Evolutionary conservation across 1,140 invertebrate genomes (phyloP).

Genomic region (Apis florea): DNA sequence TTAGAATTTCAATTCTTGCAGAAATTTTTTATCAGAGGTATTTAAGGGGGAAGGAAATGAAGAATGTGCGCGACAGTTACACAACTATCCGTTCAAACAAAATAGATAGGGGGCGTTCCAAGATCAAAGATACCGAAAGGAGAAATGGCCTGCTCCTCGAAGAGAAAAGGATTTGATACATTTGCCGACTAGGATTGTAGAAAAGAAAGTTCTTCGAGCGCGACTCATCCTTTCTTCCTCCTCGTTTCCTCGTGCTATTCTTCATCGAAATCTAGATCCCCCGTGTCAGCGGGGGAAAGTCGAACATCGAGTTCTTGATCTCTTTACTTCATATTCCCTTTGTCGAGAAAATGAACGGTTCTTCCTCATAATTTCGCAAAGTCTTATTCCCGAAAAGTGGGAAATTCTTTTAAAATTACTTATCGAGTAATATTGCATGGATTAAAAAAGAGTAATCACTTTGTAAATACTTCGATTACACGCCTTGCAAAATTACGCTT

Average conservation of each 20-base stretch:
- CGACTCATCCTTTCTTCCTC: conserved; percentile 39
- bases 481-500: no score
- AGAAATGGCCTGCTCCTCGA: conserved; percentile 26
- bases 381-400: background rate
- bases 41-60: background rate
- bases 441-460: no score
- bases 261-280: conserved; percentile 50
- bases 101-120: conserved; percentile 13
- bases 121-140: conserved; percentile 26
- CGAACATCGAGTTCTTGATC: conserved; percentile 41
- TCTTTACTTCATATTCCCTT: conserved; percentile 33
- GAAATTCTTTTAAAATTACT: background rate
- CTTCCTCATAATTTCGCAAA: background rate
- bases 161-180: conserved; percentile 44
- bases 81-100: background rate
- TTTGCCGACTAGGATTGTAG: conserved; percentile 36
- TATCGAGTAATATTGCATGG: no score
- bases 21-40: no score
- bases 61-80: background rate
- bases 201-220: conserved; percentile 46
- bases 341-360: background rate
- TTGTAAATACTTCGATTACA: no score
- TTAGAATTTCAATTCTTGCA: background rate
- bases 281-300: conserved; percentile 39
- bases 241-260: conserved; percentile 39